Percentiles rank a stretch among this genome's conserved stretches.
These are phyloP conservation scores for Lasioglossum figueresi DNA, from an alignment of 2,888 invertebrate genomes.

Conservation along the genomic window DNA sequence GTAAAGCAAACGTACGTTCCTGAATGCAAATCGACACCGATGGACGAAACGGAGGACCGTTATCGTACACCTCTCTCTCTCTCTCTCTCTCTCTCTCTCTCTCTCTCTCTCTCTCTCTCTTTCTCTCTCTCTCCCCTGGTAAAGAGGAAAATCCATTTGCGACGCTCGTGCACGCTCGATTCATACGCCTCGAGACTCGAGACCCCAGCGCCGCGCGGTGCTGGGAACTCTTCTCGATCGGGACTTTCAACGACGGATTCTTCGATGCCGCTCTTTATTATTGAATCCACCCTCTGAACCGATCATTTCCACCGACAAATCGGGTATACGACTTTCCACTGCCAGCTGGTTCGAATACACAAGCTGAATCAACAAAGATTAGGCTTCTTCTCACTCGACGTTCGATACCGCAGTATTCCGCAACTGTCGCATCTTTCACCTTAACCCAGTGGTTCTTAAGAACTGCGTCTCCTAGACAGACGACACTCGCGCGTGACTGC, in stretches of 20 bases:
- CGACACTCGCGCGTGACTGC: too few relatives aligned
- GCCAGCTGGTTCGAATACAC: background rate
- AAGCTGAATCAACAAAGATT: background rate
- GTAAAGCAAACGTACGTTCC: slow-evolving; percentile 54
- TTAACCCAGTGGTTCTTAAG: too few relatives aligned
- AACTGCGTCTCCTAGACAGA: too few relatives aligned
- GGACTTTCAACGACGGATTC: slow-evolving; percentile 17
- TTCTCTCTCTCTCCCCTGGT: background rate
- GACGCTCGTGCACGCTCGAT: slow-evolving; percentile 35
- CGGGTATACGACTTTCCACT: background rate
- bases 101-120: background rate
- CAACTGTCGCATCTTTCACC: too few relatives aligned
- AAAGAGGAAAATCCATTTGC: slow-evolving; percentile 58
- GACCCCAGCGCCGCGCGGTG: background rate
- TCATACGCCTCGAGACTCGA: slow-evolving; percentile 19
- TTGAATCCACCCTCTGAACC: slow-evolving; percentile 25
- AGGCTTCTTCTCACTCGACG: background rate
- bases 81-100: background rate
- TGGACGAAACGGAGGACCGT: slow-evolving; percentile 50
- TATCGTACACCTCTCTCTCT: slow-evolving; percentile 36
- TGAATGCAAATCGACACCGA: slow-evolving; percentile 61
- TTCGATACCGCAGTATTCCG: background rate
- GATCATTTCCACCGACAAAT: slow-evolving; percentile 12
- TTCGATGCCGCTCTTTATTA: slow-evolving; percentile 29
- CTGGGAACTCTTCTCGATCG: background rate